Conservation (phyloP, 2,797 vertebrate genomes). For the Rhabdophis nuchalis region DNA sequence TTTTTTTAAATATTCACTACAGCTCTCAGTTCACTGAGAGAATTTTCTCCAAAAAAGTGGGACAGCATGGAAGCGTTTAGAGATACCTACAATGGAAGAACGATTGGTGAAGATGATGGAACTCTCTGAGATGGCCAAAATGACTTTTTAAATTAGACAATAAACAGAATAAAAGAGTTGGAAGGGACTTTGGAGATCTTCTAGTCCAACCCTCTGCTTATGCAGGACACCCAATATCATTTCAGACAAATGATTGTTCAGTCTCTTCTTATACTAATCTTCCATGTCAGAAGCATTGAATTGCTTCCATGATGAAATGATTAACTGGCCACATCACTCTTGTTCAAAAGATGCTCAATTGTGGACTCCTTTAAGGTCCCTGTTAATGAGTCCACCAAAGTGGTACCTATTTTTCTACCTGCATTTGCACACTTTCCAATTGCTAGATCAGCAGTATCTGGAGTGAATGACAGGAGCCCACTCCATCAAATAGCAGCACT, state of each 20-base stretch:
- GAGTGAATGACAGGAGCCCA: not conserved
- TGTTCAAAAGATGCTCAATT: not conserved
- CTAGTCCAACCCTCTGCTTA: not conserved
- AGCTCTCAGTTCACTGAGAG: not conserved
- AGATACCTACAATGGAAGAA: not conserved
- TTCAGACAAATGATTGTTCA: not conserved
- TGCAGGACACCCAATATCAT: not conserved
- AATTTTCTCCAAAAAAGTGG: not conserved
- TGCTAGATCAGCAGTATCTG: not conserved
- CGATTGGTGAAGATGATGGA: not conserved
- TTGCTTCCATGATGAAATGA: not conserved
- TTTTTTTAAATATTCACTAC: not conserved
- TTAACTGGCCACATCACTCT: not conserved
- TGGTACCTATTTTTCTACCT: not conserved
- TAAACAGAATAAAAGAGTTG: not conserved
- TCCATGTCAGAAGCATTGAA: not conserved
- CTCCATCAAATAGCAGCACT: not conserved
- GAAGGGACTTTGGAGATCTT: not conserved
- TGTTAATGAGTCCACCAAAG: not conserved
- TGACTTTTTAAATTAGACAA: not conserved
- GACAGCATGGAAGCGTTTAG: not conserved
- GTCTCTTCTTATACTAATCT: not conserved
- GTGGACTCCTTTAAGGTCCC: not conserved
- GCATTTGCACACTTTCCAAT: not conserved
- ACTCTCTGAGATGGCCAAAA: not conserved